Conservation (phyloP, 1,140 invertebrate species). For the Platyscapa corneri region DNA sequence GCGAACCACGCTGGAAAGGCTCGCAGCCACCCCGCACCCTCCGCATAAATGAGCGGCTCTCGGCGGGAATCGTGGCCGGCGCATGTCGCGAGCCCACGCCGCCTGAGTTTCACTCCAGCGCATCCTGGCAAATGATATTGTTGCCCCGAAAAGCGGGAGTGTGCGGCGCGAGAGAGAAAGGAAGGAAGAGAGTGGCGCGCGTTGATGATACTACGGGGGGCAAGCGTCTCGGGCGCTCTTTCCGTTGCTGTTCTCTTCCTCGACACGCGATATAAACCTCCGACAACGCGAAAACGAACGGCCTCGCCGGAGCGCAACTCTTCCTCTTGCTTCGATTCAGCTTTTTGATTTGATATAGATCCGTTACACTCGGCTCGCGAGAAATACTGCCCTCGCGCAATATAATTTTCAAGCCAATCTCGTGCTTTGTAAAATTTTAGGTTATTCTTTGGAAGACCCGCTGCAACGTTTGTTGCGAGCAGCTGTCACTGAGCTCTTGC, state of each 20-base stretch:
- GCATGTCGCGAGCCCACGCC: conserved; percentile 68
- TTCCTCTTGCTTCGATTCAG: background rate
- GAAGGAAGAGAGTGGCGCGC: background rate
- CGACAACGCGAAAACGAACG: conserved; percentile 55
- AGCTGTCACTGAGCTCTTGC: too few relatives aligned
- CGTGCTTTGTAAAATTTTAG: too few relatives aligned
- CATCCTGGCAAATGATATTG: conserved; percentile 64
- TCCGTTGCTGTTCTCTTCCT: conserved; percentile 30
- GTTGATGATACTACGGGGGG: too few relatives aligned
- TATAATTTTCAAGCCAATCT: too few relatives aligned
- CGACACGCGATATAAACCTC: conserved; percentile 60
- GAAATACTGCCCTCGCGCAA: too few relatives aligned
- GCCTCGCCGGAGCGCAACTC: background rate
- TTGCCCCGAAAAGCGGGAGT: conserved; percentile 63
- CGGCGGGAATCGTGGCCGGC: conserved; percentile 57
- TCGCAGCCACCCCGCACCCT: too few relatives aligned
- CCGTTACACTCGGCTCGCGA: background rate
- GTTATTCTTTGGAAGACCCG: background rate
- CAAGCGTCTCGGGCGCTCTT: background rate
- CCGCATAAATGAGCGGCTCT: conserved; percentile 60
- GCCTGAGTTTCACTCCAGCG: conserved; percentile 60
- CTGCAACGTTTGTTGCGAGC: background rate
- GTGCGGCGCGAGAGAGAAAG: background rate
- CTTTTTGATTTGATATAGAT: background rate
- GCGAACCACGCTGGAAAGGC: too few relatives aligned